These are phyloP conservation scores for Chrysolina oricalcia DNA, from an alignment of 2,888 invertebrate genomes.

Conservation along the genomic window DNA sequence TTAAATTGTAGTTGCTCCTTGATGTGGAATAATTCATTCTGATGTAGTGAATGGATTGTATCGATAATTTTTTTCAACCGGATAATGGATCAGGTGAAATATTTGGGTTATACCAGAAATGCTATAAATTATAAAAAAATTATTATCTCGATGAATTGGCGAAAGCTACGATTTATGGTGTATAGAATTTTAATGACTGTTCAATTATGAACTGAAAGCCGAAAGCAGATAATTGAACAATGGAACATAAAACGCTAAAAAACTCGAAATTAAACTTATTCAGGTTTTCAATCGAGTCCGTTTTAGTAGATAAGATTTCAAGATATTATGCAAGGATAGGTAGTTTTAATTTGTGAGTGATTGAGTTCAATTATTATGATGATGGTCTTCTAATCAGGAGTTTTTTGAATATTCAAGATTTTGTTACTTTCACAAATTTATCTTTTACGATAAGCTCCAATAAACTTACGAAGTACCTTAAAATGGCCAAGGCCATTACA, in stretches of 20 bases:
- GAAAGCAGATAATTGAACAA: background rate
- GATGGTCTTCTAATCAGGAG: too few species aligned
- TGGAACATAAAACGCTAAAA: background rate
- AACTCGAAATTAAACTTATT: background rate
- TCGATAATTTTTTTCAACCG: background rate
- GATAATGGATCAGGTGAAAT: background rate
- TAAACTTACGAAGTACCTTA: background rate
- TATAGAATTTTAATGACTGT: background rate
- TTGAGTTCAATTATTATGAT: too few species aligned
- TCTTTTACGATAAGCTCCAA: background rate
- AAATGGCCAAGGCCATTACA: background rate
- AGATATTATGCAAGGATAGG: too few species aligned
- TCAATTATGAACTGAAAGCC: background rate
- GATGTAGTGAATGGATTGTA: background rate
- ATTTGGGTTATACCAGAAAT: background rate
- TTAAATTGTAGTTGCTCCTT: background rate
- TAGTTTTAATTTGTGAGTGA: too few species aligned
- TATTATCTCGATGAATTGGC: background rate
- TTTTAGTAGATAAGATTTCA: too few species aligned
- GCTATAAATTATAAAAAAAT: background rate
- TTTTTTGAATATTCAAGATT: too few species aligned
- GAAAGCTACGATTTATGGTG: background rate
- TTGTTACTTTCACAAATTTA: background rate
- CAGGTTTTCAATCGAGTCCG: too few species aligned
- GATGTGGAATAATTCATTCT: slow-evolving; percentile 10